Evolutionary conservation across 1,140 invertebrate species (phyloP), one percentile per base, ranked within the genome.

Genomic region (Paracyclopina nana): DNA sequence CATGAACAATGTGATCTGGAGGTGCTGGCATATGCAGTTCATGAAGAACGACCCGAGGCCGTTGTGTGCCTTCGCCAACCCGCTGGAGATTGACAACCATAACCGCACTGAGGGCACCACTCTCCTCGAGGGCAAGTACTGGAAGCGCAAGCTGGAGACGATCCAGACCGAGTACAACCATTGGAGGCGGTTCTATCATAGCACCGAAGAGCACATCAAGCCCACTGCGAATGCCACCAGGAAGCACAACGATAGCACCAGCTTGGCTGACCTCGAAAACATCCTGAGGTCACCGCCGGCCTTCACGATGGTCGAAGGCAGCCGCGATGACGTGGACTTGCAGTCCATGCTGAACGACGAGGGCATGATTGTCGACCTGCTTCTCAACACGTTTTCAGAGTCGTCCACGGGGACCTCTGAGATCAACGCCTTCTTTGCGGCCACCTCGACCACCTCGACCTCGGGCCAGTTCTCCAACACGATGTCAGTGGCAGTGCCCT

Each of bases 1-100:
- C 57, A 69, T 99, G 51, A 99, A 99, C 72, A 99, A 99, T 67
- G 87, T 98, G 51, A 99, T 99, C 60, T 99, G 94, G 94, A 76
- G 94, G 63, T 96, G 92, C 65, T 99, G 94, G 90, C 90, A 96
- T 67, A 90, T 98, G 83, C 94, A 99, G 69, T 99, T 54, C 31
- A 43, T 53, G 12, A 44, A 53, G 8, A 42, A 42, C 24, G 8
- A 52, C 16, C 38, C 18, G n/a, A 42, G 43, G 40, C 27, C 25
- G 20, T 18, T 52, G 2, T 52, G 50, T 25, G 38, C 50, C 3
- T 52, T 52, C 43, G 50, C 38, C 8, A 52, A 52, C 43, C 49
- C 53, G 6, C 27, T 54, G 27, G 53, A 54, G 30, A 51, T 54
- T 12, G 53, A 54, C 43, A 40, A 53, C 24, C 53, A 54, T 51